Percentiles rank a stretch among this genome's conserved stretches.
Conservation (phyloP, 2,113 vertebrate genomes). For the Acrocephalus kingi region DNA sequence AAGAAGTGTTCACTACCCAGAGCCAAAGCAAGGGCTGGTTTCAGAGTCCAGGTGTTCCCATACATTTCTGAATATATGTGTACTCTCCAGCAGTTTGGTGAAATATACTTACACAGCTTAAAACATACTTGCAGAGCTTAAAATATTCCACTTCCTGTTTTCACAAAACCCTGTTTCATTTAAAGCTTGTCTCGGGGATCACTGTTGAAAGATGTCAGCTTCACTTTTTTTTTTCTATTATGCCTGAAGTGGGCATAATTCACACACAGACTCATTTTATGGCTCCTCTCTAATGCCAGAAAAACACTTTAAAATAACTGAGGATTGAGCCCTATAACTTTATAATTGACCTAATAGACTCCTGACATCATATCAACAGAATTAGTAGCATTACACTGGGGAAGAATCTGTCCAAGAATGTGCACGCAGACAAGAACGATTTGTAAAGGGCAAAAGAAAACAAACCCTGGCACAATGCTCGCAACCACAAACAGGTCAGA, state of each 20-base stretch:
- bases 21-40: not conserved
- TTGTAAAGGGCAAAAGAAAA: slow-evolving; percentile 41
- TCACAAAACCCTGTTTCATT: not conserved
- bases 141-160: slow-evolving; percentile 33
- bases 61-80: not conserved
- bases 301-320: slow-evolving; percentile 8
- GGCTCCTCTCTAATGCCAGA: not conserved
- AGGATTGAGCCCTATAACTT: slow-evolving; percentile 13
- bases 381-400: slow-evolving; percentile 44
- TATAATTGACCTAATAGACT: slow-evolving; percentile 23
- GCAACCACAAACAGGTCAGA: slow-evolving; percentile 36
- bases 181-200: not conserved
- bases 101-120: not conserved
- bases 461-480: slow-evolving; percentile 13
- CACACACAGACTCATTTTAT: not conserved
- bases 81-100: not conserved
- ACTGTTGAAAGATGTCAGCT: not conserved
- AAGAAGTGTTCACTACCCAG: not conserved
- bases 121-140: not conserved
- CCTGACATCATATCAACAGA: slow-evolving; percentile 46
- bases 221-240: not conserved
- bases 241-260: not conserved
- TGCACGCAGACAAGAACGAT: not conserved
- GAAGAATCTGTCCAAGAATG: slow-evolving; percentile 43
- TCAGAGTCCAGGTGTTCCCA: not conserved